Evolutionary conservation across 2,888 invertebrate genomes (phyloP).

Genomic region (Leptopilina myrica): DNA sequence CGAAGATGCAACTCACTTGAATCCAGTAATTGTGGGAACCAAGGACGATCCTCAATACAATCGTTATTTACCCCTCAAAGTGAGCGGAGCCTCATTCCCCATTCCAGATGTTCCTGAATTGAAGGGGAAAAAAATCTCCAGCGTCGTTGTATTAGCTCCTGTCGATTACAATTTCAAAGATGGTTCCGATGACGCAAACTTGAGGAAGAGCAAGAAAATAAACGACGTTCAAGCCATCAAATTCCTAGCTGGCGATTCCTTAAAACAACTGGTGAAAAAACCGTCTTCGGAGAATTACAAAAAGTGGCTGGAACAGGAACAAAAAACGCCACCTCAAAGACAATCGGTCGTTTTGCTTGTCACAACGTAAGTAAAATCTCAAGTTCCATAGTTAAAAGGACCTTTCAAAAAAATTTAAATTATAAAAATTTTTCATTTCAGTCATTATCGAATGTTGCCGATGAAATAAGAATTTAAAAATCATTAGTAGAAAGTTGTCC

Average conservation of each 20-base stretch:
- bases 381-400: too few relatives aligned
- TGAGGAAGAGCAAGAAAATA: slow-evolving; percentile 77
- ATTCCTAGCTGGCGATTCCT: slow-evolving; percentile 85
- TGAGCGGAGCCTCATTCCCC: slow-evolving; percentile 90
- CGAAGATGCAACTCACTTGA: slow-evolving; percentile 84
- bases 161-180: slow-evolving; percentile 84
- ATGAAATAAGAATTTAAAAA: too few relatives aligned
- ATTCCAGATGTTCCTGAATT: slow-evolving; percentile 88
- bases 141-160: slow-evolving; percentile 91
- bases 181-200: slow-evolving; percentile 66
- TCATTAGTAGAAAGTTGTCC: too few relatives aligned
- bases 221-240: slow-evolving; percentile 84
- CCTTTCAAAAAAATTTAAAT: too few relatives aligned
- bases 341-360: slow-evolving; percentile 91
- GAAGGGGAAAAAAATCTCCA: slow-evolving; percentile 86
- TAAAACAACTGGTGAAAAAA: slow-evolving; percentile 86
- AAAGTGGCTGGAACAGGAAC: slow-evolving; percentile 88
- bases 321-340: slow-evolving; percentile 84
- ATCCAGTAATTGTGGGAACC: slow-evolving; percentile 84
- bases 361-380: slow-evolving; percentile 82
- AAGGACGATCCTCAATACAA: slow-evolving; percentile 82
- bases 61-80: slow-evolving; percentile 89
- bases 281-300: slow-evolving; percentile 88
- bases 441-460: too few relatives aligned
- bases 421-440: too few relatives aligned